phyloP scores from a whole-genome alignment of 2,888 invertebrate species.

The Parnassius mnemosyne region DNA sequence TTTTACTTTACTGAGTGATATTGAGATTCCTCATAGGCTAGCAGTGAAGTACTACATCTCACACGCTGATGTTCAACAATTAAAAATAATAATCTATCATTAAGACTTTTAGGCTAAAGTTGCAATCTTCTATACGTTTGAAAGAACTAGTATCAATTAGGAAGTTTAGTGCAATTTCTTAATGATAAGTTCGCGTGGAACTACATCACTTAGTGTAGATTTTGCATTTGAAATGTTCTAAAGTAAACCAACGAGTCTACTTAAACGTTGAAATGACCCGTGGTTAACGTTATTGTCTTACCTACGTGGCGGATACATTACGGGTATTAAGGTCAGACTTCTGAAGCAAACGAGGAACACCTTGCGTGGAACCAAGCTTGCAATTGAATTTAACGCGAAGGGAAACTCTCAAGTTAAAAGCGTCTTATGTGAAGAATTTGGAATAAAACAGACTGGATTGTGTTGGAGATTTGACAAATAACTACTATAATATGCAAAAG shows the following conservation, averaged over 20 bases:
- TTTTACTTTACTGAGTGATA: too few species aligned
- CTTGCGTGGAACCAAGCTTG: constrained; percentile 38
- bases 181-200: constrained; percentile 13
- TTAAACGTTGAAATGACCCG: constrained; percentile 30
- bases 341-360: constrained; percentile 27
- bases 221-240: constrained; percentile 18
- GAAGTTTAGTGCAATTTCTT: constrained; percentile 1
- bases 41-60: too few species aligned
- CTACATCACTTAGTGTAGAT: constrained; percentile 6
- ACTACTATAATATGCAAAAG: too few species aligned
- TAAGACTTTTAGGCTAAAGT: too few species aligned
- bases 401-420: constrained; percentile 34
- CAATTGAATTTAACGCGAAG: constrained; percentile 39
- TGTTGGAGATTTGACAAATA: too few species aligned
- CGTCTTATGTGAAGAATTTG: constrained; percentile 14
- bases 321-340: constrained; percentile 34
- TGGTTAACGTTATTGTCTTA: constrained; percentile 32
- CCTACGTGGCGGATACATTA: constrained; percentile 29
- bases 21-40: too few species aligned
- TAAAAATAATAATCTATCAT: too few species aligned
- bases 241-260: constrained; percentile 20
- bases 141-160: not conserved
- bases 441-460: too few species aligned
- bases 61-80: too few species aligned
- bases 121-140: not conserved